These are phyloP conservation scores for Cuniculus paca DNA, from an alignment of 2,797 vertebrate species.

Conservation along the genomic window DNA sequence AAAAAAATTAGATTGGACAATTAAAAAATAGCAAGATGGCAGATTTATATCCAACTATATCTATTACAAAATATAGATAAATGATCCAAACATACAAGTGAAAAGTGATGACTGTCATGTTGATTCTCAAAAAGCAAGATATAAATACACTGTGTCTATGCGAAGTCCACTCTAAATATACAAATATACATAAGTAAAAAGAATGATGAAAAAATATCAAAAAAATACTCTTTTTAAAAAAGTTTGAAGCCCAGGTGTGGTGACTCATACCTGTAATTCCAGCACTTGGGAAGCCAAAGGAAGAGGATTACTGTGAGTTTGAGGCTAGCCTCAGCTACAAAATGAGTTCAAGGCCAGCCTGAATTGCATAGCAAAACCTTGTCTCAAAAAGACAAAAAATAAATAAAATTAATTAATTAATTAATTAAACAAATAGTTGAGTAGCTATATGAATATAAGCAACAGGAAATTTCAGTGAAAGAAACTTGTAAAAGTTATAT, in stretches of 20 bases:
- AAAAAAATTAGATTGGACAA: neutral
- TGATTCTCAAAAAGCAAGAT: neutral
- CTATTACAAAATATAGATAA: neutral
- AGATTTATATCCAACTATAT: neutral
- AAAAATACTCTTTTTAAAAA: neutral
- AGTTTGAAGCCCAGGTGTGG: neutral
- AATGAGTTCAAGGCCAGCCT: neutral
- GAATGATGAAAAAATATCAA: neutral
- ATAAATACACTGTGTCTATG: neutral
- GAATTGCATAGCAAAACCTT: neutral
- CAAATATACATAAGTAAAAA: neutral
- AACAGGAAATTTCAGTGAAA: neutral
- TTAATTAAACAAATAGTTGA: neutral
- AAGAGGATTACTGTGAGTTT: neutral
- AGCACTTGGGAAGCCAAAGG: neutral
- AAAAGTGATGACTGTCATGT: neutral
- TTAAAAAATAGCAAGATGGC: neutral
- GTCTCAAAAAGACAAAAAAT: neutral
- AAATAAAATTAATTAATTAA: no score
- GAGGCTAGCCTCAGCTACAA: neutral
- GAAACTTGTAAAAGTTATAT: neutral
- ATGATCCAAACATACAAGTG: neutral
- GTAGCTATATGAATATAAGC: neutral
- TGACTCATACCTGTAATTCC: neutral
- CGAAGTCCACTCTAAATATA: neutral